Conservation (phyloP, 2,888 invertebrate genomes). For the Julus scandinavius region DNA sequence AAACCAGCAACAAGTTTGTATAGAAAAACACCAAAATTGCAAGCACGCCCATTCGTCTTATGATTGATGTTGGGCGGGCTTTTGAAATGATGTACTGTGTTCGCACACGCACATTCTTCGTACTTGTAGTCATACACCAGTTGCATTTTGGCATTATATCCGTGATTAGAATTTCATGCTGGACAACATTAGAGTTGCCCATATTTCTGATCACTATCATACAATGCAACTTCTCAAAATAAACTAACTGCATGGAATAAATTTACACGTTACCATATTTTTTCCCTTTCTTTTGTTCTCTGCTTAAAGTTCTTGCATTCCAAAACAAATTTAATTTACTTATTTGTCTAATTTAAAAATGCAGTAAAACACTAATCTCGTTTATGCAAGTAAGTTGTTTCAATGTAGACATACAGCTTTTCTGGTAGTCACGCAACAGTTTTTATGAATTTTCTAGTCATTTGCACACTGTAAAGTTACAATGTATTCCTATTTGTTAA, state of each 20-base stretch:
- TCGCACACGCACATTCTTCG: not conserved
- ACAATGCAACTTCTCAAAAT: not conserved
- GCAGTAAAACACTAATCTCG: not conserved
- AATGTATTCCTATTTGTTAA: too few species aligned
- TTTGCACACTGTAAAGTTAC: too few species aligned
- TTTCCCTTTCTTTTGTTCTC: not conserved
- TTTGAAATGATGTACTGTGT: constrained; percentile 2
- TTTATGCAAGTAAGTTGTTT: too few species aligned
- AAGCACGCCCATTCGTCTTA: not conserved
- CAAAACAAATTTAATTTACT: not conserved
- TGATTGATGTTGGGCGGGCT: constrained; percentile 43
- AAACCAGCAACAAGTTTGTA: constrained; percentile 41
- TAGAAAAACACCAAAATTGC: constrained; percentile 21
- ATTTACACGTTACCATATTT: not conserved
- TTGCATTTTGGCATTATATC: not conserved
- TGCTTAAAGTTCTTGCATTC: not conserved
- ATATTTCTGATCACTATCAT: constrained; percentile 9
- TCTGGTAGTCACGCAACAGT: too few species aligned
- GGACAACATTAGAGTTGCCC: not conserved
- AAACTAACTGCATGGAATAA: not conserved
- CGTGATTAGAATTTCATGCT: not conserved
- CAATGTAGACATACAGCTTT: too few species aligned
- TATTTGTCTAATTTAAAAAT: not conserved
- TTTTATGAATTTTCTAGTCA: too few species aligned
- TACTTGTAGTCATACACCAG: not conserved